A percentile compares a stretch with the other conserved stretches of the same genome.
These are phyloP conservation scores for Ianthella basta DNA, from an alignment of 37 sponge, comb jelly and placozoan species.

Conservation along the genomic window DNA sequence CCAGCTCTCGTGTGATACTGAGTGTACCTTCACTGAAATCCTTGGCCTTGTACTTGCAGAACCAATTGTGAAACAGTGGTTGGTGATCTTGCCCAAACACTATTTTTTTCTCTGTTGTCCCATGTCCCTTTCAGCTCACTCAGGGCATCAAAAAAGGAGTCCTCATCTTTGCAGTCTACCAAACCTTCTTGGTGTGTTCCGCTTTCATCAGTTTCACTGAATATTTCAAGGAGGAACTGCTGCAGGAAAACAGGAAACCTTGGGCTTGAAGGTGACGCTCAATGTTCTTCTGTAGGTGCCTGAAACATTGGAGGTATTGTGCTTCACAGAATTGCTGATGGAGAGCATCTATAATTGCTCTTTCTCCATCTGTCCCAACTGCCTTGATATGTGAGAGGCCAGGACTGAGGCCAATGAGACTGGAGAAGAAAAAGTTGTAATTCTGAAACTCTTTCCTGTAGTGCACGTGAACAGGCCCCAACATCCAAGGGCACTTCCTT, in stretches of 20 bases:
- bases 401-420: background rate
- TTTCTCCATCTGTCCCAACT: conserved; percentile 59
- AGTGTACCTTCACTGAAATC: background rate
- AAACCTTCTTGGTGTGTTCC: background rate
- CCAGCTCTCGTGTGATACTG: background rate
- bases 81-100: background rate
- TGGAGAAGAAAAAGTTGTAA: background rate
- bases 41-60: background rate
- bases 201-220: background rate
- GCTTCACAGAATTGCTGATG: background rate
- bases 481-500: conserved; percentile 30
- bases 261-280: background rate
- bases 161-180: background rate
- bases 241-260: background rate
- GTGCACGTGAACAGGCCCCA: conserved; percentile 39
- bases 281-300: background rate
- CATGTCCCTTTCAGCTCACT: background rate
- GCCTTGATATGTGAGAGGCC: background rate
- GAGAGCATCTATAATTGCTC: conserved; percentile 9
- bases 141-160: background rate
- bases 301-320: background rate
- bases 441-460: conserved; percentile 30
- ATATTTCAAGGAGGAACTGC: background rate
- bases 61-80: background rate
- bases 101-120: background rate